Percentiles rank a stretch among this genome's conserved stretches.
Conservation (phyloP, 2,797 vertebrate genomes). For the Orientallactaga sibirica region DNA sequence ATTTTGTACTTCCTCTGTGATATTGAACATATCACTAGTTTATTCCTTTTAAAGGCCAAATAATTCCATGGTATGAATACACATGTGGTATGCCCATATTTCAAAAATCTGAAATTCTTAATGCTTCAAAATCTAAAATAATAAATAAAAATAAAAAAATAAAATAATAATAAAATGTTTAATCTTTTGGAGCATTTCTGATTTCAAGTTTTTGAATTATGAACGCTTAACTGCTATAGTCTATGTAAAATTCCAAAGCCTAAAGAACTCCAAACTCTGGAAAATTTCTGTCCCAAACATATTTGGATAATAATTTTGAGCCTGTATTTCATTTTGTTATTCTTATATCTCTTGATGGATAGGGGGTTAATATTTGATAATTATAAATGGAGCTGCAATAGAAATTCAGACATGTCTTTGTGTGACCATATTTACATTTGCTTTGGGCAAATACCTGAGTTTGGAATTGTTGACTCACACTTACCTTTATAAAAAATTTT, state of each 20-base stretch:
- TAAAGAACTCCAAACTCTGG: background rate
- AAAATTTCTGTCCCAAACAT: background rate
- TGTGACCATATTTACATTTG: conserved; percentile 37
- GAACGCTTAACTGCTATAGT: background rate
- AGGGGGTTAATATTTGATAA: conserved; percentile 48
- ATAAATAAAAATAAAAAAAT: too few relatives aligned
- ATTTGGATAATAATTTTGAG: background rate
- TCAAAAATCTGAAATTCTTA: background rate
- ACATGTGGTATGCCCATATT: background rate
- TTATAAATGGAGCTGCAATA: background rate
- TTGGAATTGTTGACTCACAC: conserved; percentile 17
- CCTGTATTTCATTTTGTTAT: background rate
- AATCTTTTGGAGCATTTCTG: background rate
- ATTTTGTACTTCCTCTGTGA: conserved; percentile 21
- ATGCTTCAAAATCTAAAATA: background rate
- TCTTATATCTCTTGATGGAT: background rate
- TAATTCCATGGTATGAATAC: conserved; percentile 15
- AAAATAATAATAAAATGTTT: background rate
- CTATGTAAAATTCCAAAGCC: background rate
- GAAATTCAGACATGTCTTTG: conserved; percentile 22
- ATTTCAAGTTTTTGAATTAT: background rate
- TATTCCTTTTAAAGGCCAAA: conserved; percentile 39
- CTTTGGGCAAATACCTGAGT: conserved; percentile 44
- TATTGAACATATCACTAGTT: background rate
- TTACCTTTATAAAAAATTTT: background rate